Evolutionary conservation across 2,113 vertebrate genomes (phyloP).

Genomic region (Leptosomus discolor): DNA sequence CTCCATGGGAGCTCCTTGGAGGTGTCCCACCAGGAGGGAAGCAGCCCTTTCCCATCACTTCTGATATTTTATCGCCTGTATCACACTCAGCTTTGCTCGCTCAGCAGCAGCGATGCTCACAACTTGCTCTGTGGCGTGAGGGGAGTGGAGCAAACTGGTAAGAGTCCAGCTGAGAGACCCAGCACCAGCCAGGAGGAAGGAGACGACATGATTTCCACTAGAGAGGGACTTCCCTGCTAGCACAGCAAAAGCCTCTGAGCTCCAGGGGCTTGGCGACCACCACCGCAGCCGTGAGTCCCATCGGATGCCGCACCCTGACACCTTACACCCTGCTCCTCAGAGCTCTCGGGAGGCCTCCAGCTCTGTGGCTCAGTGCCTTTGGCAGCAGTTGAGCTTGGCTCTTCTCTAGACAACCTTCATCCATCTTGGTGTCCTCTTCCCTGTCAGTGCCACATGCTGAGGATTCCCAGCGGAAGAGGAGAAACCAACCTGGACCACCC

Average conservation of each 20-base stretch:
- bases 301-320: neutral
- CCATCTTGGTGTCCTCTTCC: neutral
- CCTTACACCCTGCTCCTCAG: neutral
- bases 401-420: neutral
- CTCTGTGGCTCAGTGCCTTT: neutral
- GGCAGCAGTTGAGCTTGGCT: neutral
- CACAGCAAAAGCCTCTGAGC: neutral
- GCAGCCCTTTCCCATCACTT: neutral
- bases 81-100: neutral
- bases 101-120: accelerated
- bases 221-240: neutral
- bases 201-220: neutral
- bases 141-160: neutral
- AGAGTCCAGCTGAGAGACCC: neutral
- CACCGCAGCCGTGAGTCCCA: neutral
- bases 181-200: neutral
- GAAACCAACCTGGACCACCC: neutral
- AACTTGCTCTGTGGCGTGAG: accelerated
- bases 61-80: accelerated
- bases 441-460: neutral
- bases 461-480: neutral
- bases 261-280: neutral
- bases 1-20: neutral
- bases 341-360: neutral
- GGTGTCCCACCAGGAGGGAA: neutral